Evolutionary conservation across 2,888 invertebrate genomes (phyloP), one percentile per base, ranked within the genome.

Genomic region (Coremacera marginata): DNA sequence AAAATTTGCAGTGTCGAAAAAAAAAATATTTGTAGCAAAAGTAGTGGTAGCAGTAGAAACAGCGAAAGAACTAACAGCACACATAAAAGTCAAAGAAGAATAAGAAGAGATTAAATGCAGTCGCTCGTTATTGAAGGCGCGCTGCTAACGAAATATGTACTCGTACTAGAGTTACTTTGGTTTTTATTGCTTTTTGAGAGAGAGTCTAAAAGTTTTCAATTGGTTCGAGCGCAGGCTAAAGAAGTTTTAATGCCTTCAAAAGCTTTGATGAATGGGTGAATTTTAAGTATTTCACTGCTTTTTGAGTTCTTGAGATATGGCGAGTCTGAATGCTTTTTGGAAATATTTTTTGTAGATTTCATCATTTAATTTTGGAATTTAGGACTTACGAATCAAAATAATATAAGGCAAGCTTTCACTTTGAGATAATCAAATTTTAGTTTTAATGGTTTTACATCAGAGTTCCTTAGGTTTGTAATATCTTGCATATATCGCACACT

Each of bases 71-170:
- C 25, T 25, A 22, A 25, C 19, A 60, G 11, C 57, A 9, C 57
- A 60, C 27, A 25, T 22, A 5, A 27, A n/a, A 27, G 19, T 9
- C 11, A 25, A 14, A 25, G 5, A 11, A 22, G 25, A 25, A 5
- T 19, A 68, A 34, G 22, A 68, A 22, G 25, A 68, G 49, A 22
- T 68, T 68, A 68, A 68, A 68, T 68, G 68, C 68, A 51, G 68
- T 68, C 68, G 68, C 68, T 68, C 68, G 68, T 68, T 68, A 68
- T 68, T 22, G 27, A 68, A 68, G 68, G 51, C 31, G 63, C 63
- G 31, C 27, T 16, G 63, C 22, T 19, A 55, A 7, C 19, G 22
- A 19, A 19, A 19, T 19, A 31, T 31, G 31, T 5, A 9, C 22
- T 22, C 5, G 31, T 5, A 9, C 22, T 22, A 55, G 5, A 55